Percentiles rank a stretch among this genome's conserved stretches.
phyloP scores from a whole-genome alignment of 1,140 invertebrate genomes.

The Aphaenogaster floridana region DNA sequence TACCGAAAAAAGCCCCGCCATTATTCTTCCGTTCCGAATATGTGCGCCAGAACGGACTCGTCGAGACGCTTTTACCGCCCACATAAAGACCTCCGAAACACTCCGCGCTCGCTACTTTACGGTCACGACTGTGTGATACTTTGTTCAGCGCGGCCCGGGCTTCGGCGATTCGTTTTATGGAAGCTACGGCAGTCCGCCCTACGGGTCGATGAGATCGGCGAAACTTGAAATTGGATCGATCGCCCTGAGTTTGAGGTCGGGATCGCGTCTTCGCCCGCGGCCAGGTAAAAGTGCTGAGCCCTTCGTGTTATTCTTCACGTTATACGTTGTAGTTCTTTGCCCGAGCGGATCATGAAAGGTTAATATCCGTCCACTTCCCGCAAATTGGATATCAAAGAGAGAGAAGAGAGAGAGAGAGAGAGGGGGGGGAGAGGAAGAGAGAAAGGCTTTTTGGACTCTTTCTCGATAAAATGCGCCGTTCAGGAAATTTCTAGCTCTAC shows the following conservation, averaged over 20 bases:
- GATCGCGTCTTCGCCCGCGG: constrained; percentile 23
- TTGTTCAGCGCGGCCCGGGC: constrained; percentile 41
- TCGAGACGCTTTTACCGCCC: constrained; percentile 53
- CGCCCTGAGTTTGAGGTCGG: background rate
- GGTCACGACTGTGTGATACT: constrained; percentile 72
- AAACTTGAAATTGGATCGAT: constrained; percentile 69
- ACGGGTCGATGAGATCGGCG: constrained; percentile 50
- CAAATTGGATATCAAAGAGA: constrained; percentile 57
- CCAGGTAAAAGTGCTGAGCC: constrained; percentile 52
- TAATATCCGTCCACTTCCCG: constrained; percentile 53
- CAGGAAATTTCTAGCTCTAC: constrained; percentile 20
- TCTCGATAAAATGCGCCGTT: constrained; percentile 24
- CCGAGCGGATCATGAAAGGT: constrained; percentile 45
- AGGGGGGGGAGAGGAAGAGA: background rate
- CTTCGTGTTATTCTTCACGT: constrained; percentile 57
- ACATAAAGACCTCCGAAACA: constrained; percentile 70
- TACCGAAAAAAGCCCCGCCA: constrained; percentile 16
- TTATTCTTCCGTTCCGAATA: constrained; percentile 62
- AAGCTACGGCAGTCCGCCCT: constrained; percentile 16
- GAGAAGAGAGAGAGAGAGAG: background rate
- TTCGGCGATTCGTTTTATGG: constrained; percentile 64
- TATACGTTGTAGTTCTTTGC: constrained; percentile 50
- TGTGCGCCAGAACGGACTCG: constrained; percentile 25
- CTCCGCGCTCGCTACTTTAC: constrained; percentile 63
- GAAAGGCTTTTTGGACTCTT: background rate